These are phyloP conservation scores for Candoia aspera DNA, from an alignment of 2,113 vertebrate species.

Conservation along the genomic window DNA sequence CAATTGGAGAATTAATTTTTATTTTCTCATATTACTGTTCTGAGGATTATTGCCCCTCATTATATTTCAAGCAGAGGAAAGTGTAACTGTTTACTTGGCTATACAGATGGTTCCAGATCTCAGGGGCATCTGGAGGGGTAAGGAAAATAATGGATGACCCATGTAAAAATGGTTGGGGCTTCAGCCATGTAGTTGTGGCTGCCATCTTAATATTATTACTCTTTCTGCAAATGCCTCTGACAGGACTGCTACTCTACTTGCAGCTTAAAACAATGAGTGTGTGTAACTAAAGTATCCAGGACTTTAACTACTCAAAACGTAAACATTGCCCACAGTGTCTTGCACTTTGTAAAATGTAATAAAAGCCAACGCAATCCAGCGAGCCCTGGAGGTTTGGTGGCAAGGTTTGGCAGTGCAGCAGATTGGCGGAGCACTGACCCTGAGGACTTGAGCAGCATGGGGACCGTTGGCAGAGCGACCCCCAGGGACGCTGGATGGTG, in stretches of 20 bases:
- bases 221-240: neutral
- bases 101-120: neutral
- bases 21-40: neutral
- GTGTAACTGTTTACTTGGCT: neutral
- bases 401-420: too few species aligned
- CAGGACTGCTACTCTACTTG: neutral
- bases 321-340: neutral
- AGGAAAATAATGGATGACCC: neutral
- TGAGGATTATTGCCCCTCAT: neutral
- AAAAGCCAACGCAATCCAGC: too few species aligned
- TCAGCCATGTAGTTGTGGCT: neutral
- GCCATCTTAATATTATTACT: neutral
- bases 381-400: too few species aligned
- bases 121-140: neutral
- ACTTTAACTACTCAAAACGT: neutral
- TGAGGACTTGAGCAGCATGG: too few species aligned
- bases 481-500: too few species aligned
- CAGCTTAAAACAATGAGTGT: neutral
- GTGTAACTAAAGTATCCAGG: neutral
- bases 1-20: neutral
- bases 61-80: neutral
- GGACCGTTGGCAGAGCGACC: too few species aligned
- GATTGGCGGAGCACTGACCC: too few species aligned
- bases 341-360: neutral
- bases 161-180: neutral